A percentile compares a stretch with the other conserved stretches of the same genome.
Conservation (phyloP, 2,888 invertebrate species). For the Acanthosepion pharaonis region DNA sequence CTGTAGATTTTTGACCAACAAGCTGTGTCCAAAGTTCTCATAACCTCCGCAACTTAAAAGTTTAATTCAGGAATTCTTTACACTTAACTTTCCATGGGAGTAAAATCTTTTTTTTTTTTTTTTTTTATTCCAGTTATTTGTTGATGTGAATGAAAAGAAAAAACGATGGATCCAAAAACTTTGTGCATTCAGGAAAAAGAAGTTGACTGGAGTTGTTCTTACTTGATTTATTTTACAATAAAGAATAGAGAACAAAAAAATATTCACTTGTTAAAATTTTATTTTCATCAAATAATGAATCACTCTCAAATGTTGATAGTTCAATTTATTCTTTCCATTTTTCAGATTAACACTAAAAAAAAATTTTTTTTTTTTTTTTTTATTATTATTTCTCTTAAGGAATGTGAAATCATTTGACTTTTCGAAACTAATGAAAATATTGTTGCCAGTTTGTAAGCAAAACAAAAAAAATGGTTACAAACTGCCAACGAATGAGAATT, state of each 20-base stretch:
- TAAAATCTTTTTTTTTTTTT: background rate
- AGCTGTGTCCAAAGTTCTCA: background rate
- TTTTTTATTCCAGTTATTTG: conserved; percentile 60
- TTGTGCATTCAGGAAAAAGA: conserved; percentile 60
- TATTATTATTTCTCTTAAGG: background rate
- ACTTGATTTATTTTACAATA: background rate
- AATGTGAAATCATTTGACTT: conserved; percentile 18
- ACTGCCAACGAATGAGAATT: background rate
- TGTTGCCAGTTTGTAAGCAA: background rate
- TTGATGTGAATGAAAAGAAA: conserved; percentile 64
- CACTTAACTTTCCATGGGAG: background rate
- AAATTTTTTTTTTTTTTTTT: too few relatives aligned
- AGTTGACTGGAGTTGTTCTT: conserved; percentile 62
- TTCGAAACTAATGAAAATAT: background rate
- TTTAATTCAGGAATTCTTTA: too few relatives aligned
- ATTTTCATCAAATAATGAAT: conserved; percentile 2
- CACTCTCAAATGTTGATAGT: background rate
- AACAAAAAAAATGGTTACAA: background rate
- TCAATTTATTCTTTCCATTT: conserved; percentile 24
- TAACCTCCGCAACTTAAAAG: too few relatives aligned
- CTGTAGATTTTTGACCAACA: too few relatives aligned
- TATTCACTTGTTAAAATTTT: background rate
- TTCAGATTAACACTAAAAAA: background rate
- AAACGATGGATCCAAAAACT: conserved; percentile 66
- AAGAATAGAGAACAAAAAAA: background rate